Base-by-base conservation (phyloP, 2,113 vertebrate genomes). In the Triplophysa rosa region DNA sequence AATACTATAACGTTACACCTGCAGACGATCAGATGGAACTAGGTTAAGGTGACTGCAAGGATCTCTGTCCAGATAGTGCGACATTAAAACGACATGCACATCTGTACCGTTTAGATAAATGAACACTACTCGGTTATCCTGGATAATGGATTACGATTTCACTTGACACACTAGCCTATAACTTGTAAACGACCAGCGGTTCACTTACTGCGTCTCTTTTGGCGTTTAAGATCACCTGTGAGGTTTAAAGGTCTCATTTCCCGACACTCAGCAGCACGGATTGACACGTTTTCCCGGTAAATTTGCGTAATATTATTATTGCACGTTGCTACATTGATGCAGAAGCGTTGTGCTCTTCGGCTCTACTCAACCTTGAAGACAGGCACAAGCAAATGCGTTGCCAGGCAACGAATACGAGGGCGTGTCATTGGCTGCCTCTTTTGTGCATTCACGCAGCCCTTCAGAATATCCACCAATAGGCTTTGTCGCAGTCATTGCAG, bases 301-400 rank as follows among this genome's bases (percentile, higher is more conserved):
- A 2, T 47, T 14, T 49, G 16, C 40, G 40, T 3, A 13, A 49
- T 45, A 23, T 49, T 61, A 5, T 4, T 4, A 13, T 47, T 16
- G 14, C 23, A 45, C 58, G 40, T 47, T 8, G 70, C 26, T 61
- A 63, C 59, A 74, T 26, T 63, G 71, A 74, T 45, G 58, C 58
- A 26, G 14, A 42, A 9, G 58, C 23, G n/a, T 19, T 23, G 11
- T 23, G 17, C 21, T 11, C 3, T 26, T 17, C 63, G 67, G 85
- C 66, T 73, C 80, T 90, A 90, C 87, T 73, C 80, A 91, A 90
- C 87, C 88, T 93, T 91, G 92, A 92, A 90, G 56, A 59, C 64
- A 33, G 59, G 93, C 94, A 93, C 91, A 93, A 91, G 91, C 62
- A 19, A 79, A 49, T 1, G 54, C 66, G 91, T 89, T 88, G 90